A percentile compares a stretch with the other conserved stretches of the same genome.
These are phyloP conservation scores for Aythya fuligula DNA, from an alignment of 2,797 vertebrate genomes.

Conservation along the genomic window DNA sequence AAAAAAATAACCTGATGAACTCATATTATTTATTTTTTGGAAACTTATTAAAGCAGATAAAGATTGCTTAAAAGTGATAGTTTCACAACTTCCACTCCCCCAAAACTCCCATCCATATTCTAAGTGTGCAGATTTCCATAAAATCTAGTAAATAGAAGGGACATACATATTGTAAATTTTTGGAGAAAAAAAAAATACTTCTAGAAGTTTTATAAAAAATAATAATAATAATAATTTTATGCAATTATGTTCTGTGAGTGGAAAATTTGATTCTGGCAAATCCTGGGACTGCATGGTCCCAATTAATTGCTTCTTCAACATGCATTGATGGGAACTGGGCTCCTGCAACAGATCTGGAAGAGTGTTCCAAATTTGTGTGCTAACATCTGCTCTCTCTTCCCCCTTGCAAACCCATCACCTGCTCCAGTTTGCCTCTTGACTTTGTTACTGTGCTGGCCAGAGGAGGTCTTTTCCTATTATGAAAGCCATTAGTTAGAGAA, in stretches of 20 bases:
- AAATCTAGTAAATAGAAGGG: background rate
- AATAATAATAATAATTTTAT: background rate
- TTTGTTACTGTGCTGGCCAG: slow-evolving; percentile 24
- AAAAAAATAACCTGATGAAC: background rate
- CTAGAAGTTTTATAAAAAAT: background rate
- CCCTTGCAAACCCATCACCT: slow-evolving; percentile 53
- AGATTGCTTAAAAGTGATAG: background rate
- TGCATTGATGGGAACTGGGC: slow-evolving; percentile 68
- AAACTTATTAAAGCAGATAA: background rate
- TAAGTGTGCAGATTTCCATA: background rate
- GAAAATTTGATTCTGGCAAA: slow-evolving; percentile 58
- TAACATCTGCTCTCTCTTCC: slow-evolving; percentile 63
- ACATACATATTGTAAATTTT: background rate
- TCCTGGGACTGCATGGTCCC: slow-evolving; percentile 20
- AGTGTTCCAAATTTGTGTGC: slow-evolving; percentile 46
- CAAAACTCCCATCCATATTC: background rate
- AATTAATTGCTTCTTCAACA: slow-evolving; percentile 65
- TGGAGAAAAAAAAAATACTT: background rate
- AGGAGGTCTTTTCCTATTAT: slow-evolving; percentile 48
- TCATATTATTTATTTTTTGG: background rate
- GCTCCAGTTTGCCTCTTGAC: slow-evolving; percentile 60
- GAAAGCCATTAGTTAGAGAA: slow-evolving; percentile 59
- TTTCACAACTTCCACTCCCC: background rate
- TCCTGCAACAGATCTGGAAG: background rate
- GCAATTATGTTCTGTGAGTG: background rate